Evolutionary conservation across 2,888 invertebrate genomes (phyloP).

Genomic region (Ophion ellenae): DNA sequence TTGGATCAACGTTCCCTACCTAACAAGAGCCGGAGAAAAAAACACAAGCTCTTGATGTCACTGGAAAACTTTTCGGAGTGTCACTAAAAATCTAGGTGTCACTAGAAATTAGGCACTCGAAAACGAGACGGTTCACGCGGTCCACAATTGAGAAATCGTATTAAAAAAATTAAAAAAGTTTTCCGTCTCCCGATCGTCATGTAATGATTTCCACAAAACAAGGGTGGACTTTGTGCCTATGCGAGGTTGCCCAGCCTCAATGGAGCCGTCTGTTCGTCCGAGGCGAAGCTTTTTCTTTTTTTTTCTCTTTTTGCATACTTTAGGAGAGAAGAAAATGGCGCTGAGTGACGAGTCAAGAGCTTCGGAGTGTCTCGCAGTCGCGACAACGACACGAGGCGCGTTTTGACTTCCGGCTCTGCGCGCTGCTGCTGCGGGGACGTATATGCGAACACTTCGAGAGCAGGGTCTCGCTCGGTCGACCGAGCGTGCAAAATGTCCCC

Average conservation of each 20-base stretch:
- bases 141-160: too few relatives aligned
- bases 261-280: conserved; percentile 52
- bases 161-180: too few relatives aligned
- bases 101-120: too few relatives aligned
- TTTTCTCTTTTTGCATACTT: neutral
- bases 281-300: conserved; percentile 32
- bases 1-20: conserved; percentile 9
- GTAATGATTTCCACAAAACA: conserved; percentile 50
- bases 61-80: too few relatives aligned
- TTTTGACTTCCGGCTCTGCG: conserved; percentile 59
- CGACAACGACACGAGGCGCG: conserved; percentile 38
- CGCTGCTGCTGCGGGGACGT: conserved; percentile 2
- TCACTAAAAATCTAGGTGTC: too few relatives aligned
- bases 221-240: conserved; percentile 59
- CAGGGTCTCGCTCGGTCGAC: conserved; percentile 59
- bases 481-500: conserved; percentile 66
- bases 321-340: conserved; percentile 36
- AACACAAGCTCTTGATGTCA: too few relatives aligned
- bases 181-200: neutral
- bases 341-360: conserved; percentile 49
- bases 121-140: too few relatives aligned
- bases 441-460: conserved; percentile 17
- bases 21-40: too few relatives aligned
- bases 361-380: neutral
- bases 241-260: conserved; percentile 37